phyloP scores from a whole-genome alignment of 2,113 vertebrate species.

The Prochilodus magdalenae region DNA sequence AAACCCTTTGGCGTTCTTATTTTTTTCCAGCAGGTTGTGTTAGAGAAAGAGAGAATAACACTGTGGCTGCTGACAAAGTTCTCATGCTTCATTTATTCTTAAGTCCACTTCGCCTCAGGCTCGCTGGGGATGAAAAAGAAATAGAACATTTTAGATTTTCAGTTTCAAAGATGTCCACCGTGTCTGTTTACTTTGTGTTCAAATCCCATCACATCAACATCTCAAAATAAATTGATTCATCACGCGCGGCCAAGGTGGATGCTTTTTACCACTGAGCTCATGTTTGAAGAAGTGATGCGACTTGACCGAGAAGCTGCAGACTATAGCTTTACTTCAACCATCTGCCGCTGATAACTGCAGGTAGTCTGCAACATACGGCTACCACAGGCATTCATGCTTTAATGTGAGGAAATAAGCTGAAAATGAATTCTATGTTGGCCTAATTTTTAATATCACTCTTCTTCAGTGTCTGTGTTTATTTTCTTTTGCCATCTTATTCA shows the following conservation, averaged over 20 bases:
- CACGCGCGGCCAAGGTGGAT: neutral
- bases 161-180: constrained; percentile 13
- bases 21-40: neutral
- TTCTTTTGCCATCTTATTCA: neutral
- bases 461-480: neutral
- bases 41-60: neutral
- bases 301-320: neutral
- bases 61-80: neutral
- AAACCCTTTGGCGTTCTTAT: neutral
- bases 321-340: neutral
- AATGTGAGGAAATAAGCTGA: neutral
- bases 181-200: constrained; percentile 25
- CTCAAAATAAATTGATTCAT: constrained; percentile 16
- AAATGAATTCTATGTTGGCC: neutral
- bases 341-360: constrained; percentile 4
- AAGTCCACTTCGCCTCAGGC: constrained; percentile 4
- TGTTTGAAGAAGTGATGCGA: neutral
- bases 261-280: neutral
- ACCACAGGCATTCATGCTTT: neutral
- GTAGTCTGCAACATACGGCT: neutral
- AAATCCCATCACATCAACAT: constrained; percentile 29
- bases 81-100: neutral
- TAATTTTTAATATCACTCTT: neutral
- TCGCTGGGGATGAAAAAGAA: neutral
- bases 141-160: constrained; percentile 3